Base-by-base conservation (phyloP, 2,113 vertebrate species). In the Amphiprion percula region DNA sequence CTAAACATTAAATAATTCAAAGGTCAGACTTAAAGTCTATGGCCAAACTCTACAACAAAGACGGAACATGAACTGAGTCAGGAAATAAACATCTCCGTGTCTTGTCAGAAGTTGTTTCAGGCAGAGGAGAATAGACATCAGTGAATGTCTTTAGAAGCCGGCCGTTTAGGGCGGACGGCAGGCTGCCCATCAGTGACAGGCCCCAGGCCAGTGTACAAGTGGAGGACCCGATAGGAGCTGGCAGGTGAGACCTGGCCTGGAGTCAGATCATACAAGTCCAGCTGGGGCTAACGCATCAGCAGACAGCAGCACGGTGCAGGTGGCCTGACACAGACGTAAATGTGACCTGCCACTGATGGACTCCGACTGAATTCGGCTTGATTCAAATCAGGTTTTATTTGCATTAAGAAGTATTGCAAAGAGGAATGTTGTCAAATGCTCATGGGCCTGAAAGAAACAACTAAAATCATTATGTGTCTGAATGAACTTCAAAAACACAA, bases 211-310 rank as follows among this genome's bases (percentile, higher is more conserved):
- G 81, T 74, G 77, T 68, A 83, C 61, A 83, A 82, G 74, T 58
- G 74, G 83, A 74, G 74, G 75, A 82, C 63, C 82, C 86, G 61
- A 94, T 94, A 82, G 71, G 89, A 94, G 84, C 79, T 94, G 93
- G 91, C 93, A 94, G 91, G 90, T 92, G 90, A 91, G 90, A 93
- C 85, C 92, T 92, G 89, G 93, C 92, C 94, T 92, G 89, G 74
- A 92, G 93, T 94, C 91, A 94, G 88, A 90, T 87, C 80, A 79
- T 82, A 78, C 68, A 67, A 79, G 81, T 82, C 84, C 92, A 93
- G 90, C 91, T 93, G 90, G 80, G 92, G 79, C 92, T 85, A 84
- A 88, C 83, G 84, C 84, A 80, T 84, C 89, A 82, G 76, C 64
- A 85, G 70, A 89, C 87, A 87, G 84, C 74, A 59, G 80, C 77